Evolutionary conservation across 2,888 invertebrate genomes (phyloP).

Genomic region (Caradrina clavipalpis): DNA sequence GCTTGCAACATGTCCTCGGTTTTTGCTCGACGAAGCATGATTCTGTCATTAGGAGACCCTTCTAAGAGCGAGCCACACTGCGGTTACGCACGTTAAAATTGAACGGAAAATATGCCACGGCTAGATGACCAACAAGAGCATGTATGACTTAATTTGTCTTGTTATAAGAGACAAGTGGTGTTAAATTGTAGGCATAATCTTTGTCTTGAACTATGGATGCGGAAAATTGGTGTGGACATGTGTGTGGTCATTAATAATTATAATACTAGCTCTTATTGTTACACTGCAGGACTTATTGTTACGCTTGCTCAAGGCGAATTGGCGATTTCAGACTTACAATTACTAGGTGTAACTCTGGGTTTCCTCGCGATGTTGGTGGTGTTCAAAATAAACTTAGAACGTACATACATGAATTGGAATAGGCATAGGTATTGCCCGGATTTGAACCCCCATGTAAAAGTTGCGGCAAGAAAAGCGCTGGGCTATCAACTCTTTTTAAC

Average conservation of each 20-base stretch:
- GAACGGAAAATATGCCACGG: conserved; percentile 67
- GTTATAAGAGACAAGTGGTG: conserved; percentile 52
- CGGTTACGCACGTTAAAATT: conserved; percentile 62
- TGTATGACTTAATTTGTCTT: conserved; percentile 60
- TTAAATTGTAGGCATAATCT: conserved; percentile 47
- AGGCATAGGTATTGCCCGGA: too few relatives aligned
- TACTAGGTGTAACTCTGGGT: too few relatives aligned
- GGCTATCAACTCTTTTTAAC: too few relatives aligned
- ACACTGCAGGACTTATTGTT: too few relatives aligned
- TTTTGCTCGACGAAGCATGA: conserved; percentile 79
- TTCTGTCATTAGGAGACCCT: conserved; percentile 75
- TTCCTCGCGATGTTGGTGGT: too few relatives aligned
- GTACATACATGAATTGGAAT: too few relatives aligned
- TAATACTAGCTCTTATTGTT: too few relatives aligned
- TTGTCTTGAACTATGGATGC: conserved; percentile 28
- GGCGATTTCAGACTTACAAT: too few relatives aligned
- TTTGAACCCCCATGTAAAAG: too few relatives aligned
- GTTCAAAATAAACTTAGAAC: too few relatives aligned
- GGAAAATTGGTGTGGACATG: conserved; percentile 45
- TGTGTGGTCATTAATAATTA: not conserved
- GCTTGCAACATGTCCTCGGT: conserved; percentile 70
- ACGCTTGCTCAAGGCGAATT: too few relatives aligned
- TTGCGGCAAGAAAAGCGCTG: too few relatives aligned
- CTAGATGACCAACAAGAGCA: conserved; percentile 53
- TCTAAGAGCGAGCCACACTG: conserved; percentile 65